Percentiles rank a stretch among this genome's conserved stretches.
Conservation (phyloP, 1,140 invertebrate genomes). For the Rhynchophorus ferrugineus region DNA sequence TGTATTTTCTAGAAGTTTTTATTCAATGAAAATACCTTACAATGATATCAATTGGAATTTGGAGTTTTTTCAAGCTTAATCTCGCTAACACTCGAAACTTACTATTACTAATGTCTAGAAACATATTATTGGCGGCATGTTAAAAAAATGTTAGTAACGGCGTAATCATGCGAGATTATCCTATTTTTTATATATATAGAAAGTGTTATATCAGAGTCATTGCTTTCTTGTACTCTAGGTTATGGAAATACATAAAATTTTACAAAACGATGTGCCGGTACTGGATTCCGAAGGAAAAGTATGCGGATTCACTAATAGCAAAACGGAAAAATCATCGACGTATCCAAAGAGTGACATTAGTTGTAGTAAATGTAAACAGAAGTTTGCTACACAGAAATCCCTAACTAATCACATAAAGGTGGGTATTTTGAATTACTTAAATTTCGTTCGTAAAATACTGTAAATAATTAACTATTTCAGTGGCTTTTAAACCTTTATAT, state of each 20-base stretch:
- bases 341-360: slow-evolving; percentile 34
- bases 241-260: slow-evolving; percentile 47
- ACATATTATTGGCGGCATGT: neutral
- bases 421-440: neutral
- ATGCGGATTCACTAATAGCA: slow-evolving; percentile 33
- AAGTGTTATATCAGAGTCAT: neutral
- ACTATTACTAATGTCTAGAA: no score
- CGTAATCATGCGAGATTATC: no score
- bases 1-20: no score
- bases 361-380: slow-evolving; percentile 47
- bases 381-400: slow-evolving; percentile 62
- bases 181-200: no score
- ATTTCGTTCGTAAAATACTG: no score
- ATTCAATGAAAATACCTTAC: no score
- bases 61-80: no score
- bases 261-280: slow-evolving; percentile 46
- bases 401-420: slow-evolving; percentile 57
- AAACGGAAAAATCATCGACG: slow-evolving; percentile 26
- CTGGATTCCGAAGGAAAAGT: slow-evolving; percentile 55
- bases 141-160: neutral
- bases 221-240: slow-evolving; percentile 41
- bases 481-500: no score
- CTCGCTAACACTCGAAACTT: no score
- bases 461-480: no score
- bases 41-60: no score